Percentiles rank a stretch among this genome's conserved stretches.
phyloP scores from a whole-genome alignment of 2,888 invertebrate genomes.

The Cheilosia vernalis region DNA sequence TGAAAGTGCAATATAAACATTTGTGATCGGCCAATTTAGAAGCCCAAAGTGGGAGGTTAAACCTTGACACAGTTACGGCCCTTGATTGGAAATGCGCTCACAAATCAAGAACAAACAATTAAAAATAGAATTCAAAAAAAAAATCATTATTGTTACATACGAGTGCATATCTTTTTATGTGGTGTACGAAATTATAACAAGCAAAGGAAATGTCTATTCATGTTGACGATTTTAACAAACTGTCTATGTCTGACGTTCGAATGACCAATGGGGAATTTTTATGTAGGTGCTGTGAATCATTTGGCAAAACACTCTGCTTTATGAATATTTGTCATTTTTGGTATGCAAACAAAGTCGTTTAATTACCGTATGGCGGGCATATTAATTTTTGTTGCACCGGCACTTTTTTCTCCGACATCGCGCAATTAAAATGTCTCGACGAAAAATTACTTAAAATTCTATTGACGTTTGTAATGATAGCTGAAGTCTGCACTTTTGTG shows the following conservation, averaged over 20 bases:
- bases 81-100: constrained; percentile 29
- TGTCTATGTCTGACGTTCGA: neutral
- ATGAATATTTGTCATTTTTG: constrained; percentile 35
- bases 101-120: constrained; percentile 4
- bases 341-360: constrained; percentile 19
- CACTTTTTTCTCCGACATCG: constrained; percentile 20
- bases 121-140: constrained; percentile 28
- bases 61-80: constrained; percentile 62
- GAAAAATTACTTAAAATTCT: constrained; percentile 31
- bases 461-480: constrained; percentile 19
- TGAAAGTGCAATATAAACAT: constrained; percentile 44
- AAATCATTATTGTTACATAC: neutral
- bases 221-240: constrained; percentile 18
- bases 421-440: constrained; percentile 44
- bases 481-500: constrained; percentile 2
- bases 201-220: constrained; percentile 7
- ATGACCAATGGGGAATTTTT: constrained; percentile 11
- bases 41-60: neutral
- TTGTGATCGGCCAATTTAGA: constrained; percentile 26
- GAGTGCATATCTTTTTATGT: constrained; percentile 1
- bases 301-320: constrained; percentile 12
- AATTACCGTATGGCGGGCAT: constrained; percentile 15
- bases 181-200: neutral
- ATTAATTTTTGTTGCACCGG: constrained; percentile 30
- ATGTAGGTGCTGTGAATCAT: constrained; percentile 32